Evolutionary conservation across 2,797 vertebrate species (phyloP), one percentile per base, ranked within the genome.

Genomic region (Acrocephalus scirpaceus): DNA sequence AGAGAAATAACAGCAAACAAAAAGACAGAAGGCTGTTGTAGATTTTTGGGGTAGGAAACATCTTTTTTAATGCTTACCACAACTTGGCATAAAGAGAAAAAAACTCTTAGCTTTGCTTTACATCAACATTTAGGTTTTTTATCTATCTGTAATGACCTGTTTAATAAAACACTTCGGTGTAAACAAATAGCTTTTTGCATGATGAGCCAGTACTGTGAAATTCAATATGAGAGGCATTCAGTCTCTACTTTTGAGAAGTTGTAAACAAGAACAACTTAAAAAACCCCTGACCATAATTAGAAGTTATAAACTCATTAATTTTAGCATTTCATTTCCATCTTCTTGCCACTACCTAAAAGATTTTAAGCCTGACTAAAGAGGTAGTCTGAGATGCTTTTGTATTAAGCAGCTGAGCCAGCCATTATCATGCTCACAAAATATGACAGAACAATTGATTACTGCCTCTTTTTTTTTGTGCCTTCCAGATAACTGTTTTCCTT

Each of bases 151-250:
- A 95, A 95, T 88, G 95, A 95, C 92, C 21, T 84, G 96, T 98
- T 98, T 98, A 99, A 98, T 98, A 98, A 98, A 98, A 98, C 95
- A 97, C 97, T 98, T 98, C 94, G 97, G 96, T 97, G 98, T 98
- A 98, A 98, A 97, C 88, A 97, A 98, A 96, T 76, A 90, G 12
- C 64, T 97, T 97, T 98, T 97, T 97, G 97, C 95, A 88, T n/a
- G 70, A 95, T 92, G 89, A 93, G 42, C 69, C 47, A 70, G 13
- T 70, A 79, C 78, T 86, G 23, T 78, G 44, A 92, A 88, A 88
- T 91, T 81, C 86, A 86, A 48, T 61, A 50, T 23, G 18, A 97
- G 88, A 92, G 40, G 58, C 58, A 83, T 83, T 91, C 74, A 48
- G 12, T n/a, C 16, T 83, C 45, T 44, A 80, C 25, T 93, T 88